Percentiles rank a stretch among this genome's conserved stretches.
Conservation (phyloP, 2,888 invertebrate genomes). For the Chrysopilus asiliformis region DNA sequence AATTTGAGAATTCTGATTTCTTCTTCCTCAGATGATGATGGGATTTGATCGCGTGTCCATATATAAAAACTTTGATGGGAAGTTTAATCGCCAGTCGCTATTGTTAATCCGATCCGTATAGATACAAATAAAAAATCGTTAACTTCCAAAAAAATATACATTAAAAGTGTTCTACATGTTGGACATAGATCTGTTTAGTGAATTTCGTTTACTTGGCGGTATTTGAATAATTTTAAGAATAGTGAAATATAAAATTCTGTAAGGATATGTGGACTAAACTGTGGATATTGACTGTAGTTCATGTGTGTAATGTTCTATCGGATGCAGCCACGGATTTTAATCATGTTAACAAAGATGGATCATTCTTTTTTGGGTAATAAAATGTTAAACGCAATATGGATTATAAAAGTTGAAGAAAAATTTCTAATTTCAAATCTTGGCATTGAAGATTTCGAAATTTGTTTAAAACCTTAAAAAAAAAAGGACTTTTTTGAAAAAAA, state of each 20-base stretch:
- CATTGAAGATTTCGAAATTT: too few relatives aligned
- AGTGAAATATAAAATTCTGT: too few relatives aligned
- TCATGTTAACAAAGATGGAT: conserved; percentile 54
- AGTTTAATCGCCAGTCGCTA: conserved; percentile 9
- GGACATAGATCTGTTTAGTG: too few relatives aligned
- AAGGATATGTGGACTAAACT: conserved; percentile 9
- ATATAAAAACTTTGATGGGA: conserved; percentile 11
- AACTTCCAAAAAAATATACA: not conserved
- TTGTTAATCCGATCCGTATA: conserved; percentile 7
- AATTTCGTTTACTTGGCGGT: too few relatives aligned
- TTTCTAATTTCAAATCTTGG: too few relatives aligned
- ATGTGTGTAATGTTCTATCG: conserved; percentile 1
- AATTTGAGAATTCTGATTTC: too few relatives aligned
- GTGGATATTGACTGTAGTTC: conserved; percentile 3
- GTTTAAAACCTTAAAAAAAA: too few relatives aligned
- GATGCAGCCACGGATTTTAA: conserved; percentile 45
- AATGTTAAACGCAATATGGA: too few relatives aligned
- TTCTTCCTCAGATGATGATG: too few relatives aligned
- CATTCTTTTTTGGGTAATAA: conserved; percentile 65
- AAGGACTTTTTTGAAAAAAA: too few relatives aligned
- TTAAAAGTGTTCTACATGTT: not conserved
- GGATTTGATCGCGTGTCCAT: conserved; percentile 7
- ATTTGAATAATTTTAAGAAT: too few relatives aligned
- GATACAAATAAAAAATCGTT: conserved; percentile 2
- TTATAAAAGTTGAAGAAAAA: too few relatives aligned